A percentile compares a stretch with the other conserved stretches of the same genome.
These are phyloP conservation scores for Phainopepla nitens DNA, from an alignment of 2,113 vertebrate species.

Conservation along the genomic window DNA sequence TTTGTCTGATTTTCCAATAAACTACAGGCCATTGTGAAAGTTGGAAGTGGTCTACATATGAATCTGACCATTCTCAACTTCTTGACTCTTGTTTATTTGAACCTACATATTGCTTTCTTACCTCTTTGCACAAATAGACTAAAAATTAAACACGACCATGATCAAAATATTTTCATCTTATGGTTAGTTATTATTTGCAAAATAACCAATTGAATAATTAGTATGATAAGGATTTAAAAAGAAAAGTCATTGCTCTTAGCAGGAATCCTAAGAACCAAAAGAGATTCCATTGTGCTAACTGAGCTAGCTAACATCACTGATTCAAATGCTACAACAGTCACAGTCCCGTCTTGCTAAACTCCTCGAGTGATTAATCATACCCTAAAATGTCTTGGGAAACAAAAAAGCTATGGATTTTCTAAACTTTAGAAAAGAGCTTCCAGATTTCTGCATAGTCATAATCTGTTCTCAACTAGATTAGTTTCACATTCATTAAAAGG, in stretches of 20 bases:
- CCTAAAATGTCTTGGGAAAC: not conserved
- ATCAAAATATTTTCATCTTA: not conserved
- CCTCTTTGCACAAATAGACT: not conserved
- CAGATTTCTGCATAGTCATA: not conserved
- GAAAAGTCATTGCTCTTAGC: not conserved
- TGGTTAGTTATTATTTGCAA: not conserved
- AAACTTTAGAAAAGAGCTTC: not conserved
- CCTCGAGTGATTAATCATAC: not conserved
- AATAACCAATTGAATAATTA: not conserved
- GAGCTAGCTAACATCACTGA: not conserved
- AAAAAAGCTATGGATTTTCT: not conserved
- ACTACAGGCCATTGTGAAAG: not conserved
- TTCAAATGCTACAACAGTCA: not conserved
- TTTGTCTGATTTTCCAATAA: not conserved
- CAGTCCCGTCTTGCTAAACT: not conserved
- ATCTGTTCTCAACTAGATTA: not conserved
- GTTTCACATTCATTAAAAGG: not conserved
- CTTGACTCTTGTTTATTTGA: not conserved
- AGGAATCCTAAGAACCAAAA: not conserved
- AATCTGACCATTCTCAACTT: not conserved
- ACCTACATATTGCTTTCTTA: not conserved
- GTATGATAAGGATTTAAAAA: not conserved
- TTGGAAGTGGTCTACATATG: not conserved
- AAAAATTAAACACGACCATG: not conserved
- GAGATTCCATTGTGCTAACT: not conserved